phyloP scores from a whole-genome alignment of 2,113 vertebrate genomes.

The Peromyscus leucopus region DNA sequence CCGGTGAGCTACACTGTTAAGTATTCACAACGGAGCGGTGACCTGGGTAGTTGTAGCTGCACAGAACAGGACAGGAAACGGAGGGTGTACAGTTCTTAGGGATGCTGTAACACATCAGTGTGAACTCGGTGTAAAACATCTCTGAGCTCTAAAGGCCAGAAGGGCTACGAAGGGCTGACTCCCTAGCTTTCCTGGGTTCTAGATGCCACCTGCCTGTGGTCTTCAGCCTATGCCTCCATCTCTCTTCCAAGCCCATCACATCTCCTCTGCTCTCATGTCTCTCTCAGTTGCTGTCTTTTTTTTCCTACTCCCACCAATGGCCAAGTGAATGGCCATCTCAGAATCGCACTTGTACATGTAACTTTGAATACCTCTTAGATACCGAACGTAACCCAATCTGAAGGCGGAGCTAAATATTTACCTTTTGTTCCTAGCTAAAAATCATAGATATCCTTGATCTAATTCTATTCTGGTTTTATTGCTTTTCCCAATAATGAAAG shows the following conservation, averaged over 20 bases:
- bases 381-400: conserved; percentile 48
- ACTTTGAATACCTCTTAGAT: conserved; percentile 38
- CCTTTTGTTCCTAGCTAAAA: conserved; percentile 77
- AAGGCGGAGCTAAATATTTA: conserved; percentile 41
- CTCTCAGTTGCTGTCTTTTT: background rate
- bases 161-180: background rate
- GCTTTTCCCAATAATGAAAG: conserved; percentile 74
- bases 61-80: background rate
- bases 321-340: conserved; percentile 41
- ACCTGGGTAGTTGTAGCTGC: background rate
- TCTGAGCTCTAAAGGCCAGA: background rate
- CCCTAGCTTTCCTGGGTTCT: background rate
- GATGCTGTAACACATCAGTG: background rate
- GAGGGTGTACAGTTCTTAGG: background rate
- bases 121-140: background rate
- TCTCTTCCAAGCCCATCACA: background rate
- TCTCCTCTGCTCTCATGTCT: background rate
- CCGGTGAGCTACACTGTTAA: background rate
- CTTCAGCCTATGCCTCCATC: fast-evolving
- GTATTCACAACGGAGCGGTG: background rate
- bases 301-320: background rate
- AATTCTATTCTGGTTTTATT: conserved; percentile 58
- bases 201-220: background rate
- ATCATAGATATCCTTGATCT: conserved; percentile 67
- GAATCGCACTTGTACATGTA: conserved; percentile 44